phyloP scores from a whole-genome alignment of 2,888 invertebrate species.

The Thereva unica region DNA sequence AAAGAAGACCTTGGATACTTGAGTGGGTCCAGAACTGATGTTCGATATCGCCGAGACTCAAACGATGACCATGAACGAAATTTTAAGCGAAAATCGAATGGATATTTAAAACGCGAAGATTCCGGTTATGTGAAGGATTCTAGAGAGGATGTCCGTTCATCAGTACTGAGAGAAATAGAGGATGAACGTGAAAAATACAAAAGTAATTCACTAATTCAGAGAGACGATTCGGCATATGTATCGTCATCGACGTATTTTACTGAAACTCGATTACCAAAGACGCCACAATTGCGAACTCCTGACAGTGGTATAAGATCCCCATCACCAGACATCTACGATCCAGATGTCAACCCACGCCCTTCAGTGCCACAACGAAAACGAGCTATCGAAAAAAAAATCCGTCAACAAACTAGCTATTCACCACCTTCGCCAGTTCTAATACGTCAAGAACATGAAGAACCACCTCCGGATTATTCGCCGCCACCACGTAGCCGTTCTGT shows the following conservation, averaged over 20 bases:
- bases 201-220: slow-evolving; percentile 60
- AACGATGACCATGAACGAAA: slow-evolving; percentile 47
- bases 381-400: slow-evolving; percentile 62
- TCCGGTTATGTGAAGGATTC: slow-evolving; percentile 49
- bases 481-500: slow-evolving; percentile 58
- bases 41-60: slow-evolving; percentile 47
- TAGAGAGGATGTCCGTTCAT: slow-evolving; percentile 52
- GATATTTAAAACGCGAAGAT: slow-evolving; percentile 47
- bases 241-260: slow-evolving; percentile 64
- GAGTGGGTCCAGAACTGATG: slow-evolving; percentile 50
- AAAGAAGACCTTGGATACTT: slow-evolving; percentile 50
- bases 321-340: slow-evolving; percentile 42
- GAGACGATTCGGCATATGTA: slow-evolving; percentile 64
- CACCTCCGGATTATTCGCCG: slow-evolving; percentile 74
- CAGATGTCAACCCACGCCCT: slow-evolving; percentile 56
- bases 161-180: slow-evolving; percentile 60
- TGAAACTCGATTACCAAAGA: slow-evolving; percentile 62
- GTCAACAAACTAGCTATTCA: slow-evolving; percentile 50
- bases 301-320: slow-evolving; percentile 45
- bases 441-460: slow-evolving; percentile 60
- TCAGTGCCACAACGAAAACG: slow-evolving; percentile 71
- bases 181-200: slow-evolving; percentile 57
- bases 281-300: slow-evolving; percentile 46
- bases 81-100: slow-evolving; percentile 42
- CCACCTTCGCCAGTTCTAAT: slow-evolving; percentile 59